Conservation (phyloP, 53 echinoderm and acorn worm species). For the Antedon mediterranea region DNA sequence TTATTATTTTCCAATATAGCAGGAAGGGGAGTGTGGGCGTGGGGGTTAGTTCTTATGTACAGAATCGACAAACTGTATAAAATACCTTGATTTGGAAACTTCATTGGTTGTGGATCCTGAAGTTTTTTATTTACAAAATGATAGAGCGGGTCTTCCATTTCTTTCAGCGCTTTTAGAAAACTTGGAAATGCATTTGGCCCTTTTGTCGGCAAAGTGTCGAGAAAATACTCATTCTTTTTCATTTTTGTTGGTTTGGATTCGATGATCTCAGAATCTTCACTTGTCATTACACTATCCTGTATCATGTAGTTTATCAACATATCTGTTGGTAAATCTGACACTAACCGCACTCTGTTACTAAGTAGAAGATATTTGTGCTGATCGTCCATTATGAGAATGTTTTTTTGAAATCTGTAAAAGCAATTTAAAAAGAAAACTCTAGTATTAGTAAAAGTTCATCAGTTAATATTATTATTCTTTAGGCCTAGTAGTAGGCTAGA, state of each 20-base stretch:
- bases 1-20: too few relatives aligned
- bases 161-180: background rate
- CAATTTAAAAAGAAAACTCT: too few relatives aligned
- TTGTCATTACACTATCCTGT: background rate
- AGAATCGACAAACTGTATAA: too few relatives aligned
- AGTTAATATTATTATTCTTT: too few relatives aligned
- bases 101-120: background rate
- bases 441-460: too few relatives aligned
- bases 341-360: background rate
- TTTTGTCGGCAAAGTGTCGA: background rate
- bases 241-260: background rate
- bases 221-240: background rate
- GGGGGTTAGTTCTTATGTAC: too few relatives aligned
- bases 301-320: background rate
- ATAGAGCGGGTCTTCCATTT: background rate
- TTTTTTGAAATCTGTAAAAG: too few relatives aligned
- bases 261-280: background rate
- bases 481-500: too few relatives aligned
- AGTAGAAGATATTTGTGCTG: background rate
- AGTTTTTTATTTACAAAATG: background rate
- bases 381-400: background rate
- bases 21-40: too few relatives aligned
- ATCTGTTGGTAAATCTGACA: background rate
- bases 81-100: too few relatives aligned
- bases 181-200: background rate